Evolutionary conservation across 2,888 invertebrate genomes (phyloP).

Genomic region (Macrophya annulata): DNA sequence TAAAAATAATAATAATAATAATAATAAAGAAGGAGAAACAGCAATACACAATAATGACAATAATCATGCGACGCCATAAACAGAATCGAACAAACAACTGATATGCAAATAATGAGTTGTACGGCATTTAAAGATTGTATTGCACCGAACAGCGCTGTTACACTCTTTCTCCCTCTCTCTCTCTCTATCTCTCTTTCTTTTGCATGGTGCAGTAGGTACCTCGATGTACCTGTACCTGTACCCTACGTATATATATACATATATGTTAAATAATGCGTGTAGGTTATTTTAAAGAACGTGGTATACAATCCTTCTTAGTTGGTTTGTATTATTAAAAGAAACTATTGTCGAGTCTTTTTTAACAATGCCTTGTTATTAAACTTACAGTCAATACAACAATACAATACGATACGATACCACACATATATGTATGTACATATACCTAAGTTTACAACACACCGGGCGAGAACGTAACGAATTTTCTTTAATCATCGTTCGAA

Average conservation of each 20-base stretch:
- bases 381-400: slow-evolving; percentile 21
- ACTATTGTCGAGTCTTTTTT: slow-evolving; percentile 71
- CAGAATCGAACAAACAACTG: slow-evolving; percentile 74
- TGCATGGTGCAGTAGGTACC: neutral
- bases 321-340: slow-evolving; percentile 72
- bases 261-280: neutral
- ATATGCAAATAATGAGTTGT: slow-evolving; percentile 73
- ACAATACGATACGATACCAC: neutral
- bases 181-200: neutral
- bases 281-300: slow-evolving; percentile 43
- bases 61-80: slow-evolving; percentile 68
- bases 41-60: slow-evolving; percentile 62
- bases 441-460: neutral
- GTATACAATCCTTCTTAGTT: slow-evolving; percentile 39
- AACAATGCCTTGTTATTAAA: slow-evolving; percentile 72
- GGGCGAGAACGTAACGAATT: neutral
- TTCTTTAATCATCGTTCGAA: neutral
- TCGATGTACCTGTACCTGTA: neutral
- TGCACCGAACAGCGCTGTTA: slow-evolving; percentile 62
- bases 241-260: neutral
- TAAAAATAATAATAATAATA: no score
- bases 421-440: neutral
- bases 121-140: slow-evolving; percentile 71
- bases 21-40: slow-evolving; percentile 40
- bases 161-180: no score